These are phyloP conservation scores for Harlomillsia oculata DNA, from an alignment of 1,140 invertebrate species.

Conservation along the genomic window DNA sequence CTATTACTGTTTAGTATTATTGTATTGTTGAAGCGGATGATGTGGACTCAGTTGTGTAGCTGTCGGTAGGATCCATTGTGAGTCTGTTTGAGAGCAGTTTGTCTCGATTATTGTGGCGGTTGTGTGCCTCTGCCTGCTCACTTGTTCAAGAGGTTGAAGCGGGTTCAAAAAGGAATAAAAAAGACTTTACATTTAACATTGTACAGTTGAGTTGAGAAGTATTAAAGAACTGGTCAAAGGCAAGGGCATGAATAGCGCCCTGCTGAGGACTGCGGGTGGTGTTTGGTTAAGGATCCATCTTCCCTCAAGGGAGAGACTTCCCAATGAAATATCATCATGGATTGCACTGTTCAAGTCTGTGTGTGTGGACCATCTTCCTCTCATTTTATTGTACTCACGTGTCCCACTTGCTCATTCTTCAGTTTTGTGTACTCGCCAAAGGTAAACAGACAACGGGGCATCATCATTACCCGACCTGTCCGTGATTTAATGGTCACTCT, in stretches of 20 bases:
- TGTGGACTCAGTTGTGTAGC: no score
- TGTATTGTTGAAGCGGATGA: no score
- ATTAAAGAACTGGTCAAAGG: slow-evolving; percentile 16
- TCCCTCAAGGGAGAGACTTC: slow-evolving; percentile 21
- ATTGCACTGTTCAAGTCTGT: slow-evolving; percentile 1
- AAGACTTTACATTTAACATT: neutral
- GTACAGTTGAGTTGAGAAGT: neutral
- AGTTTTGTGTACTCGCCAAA: slow-evolving; percentile 1
- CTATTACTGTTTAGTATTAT: no score
- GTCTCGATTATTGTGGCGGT: no score
- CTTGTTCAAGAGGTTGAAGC: no score
- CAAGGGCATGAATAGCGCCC: slow-evolving; percentile 17
- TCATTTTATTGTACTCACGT: slow-evolving; percentile 25
- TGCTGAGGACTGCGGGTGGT: slow-evolving; percentile 26
- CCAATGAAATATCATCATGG: slow-evolving; percentile 30
- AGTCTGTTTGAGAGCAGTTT: no score
- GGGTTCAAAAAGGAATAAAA: neutral
- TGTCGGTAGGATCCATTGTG: no score
- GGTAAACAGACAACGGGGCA: slow-evolving; percentile 5
- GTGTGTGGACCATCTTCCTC: slow-evolving; percentile 2
- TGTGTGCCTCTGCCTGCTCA: no score
- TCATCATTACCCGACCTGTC: neutral
- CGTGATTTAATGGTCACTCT: slow-evolving; percentile 6
- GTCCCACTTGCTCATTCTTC: slow-evolving; percentile 1
- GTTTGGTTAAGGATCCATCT: slow-evolving; percentile 29